A percentile compares a stretch with the other conserved stretches of the same genome.
Evolutionary conservation across 2,797 vertebrate species (phyloP).

Genomic region (Acipenser oxyrinchus): DNA sequence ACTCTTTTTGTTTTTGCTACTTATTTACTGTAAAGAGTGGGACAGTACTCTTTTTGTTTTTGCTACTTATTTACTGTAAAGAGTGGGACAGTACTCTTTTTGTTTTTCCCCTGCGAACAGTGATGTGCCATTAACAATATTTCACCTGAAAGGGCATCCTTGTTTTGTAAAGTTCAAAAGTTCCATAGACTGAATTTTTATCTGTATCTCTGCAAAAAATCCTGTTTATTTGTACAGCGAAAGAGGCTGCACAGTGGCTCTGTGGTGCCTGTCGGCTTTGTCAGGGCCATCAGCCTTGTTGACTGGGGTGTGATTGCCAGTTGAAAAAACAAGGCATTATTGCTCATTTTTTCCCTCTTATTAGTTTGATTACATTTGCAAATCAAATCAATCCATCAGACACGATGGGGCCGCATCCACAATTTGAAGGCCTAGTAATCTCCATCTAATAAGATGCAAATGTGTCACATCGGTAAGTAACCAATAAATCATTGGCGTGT

Average conservation of each 20-base stretch:
- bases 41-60: no score
- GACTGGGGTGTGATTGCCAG: conserved; percentile 45
- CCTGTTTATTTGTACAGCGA: conserved; percentile 58
- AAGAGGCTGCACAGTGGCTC: conserved; percentile 62
- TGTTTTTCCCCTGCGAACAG: neutral
- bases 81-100: no score
- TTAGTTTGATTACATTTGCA: conserved; percentile 99
- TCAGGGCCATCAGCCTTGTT: conserved; percentile 76
- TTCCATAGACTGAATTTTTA: neutral
- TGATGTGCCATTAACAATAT: neutral
- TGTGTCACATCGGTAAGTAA: conserved; percentile 96
- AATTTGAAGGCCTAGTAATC: conserved; percentile 95
- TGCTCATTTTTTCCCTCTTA: conserved; percentile 92
- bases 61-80: no score
- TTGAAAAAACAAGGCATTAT: conserved; percentile 91
- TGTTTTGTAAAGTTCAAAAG: conserved; percentile 19
- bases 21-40: no score
- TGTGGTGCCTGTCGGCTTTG: conserved; percentile 43
- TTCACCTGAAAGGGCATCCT: conserved; percentile 13
- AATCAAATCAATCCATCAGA: conserved; percentile 99
- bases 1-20: no score
- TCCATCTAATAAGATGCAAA: conserved; percentile 96
- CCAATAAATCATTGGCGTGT: conserved; percentile 96
- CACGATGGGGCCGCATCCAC: conserved; percentile 85
- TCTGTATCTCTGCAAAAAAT: conserved; percentile 16